Conservation (phyloP, 2,888 invertebrate species). For the Cabera pusaria region DNA sequence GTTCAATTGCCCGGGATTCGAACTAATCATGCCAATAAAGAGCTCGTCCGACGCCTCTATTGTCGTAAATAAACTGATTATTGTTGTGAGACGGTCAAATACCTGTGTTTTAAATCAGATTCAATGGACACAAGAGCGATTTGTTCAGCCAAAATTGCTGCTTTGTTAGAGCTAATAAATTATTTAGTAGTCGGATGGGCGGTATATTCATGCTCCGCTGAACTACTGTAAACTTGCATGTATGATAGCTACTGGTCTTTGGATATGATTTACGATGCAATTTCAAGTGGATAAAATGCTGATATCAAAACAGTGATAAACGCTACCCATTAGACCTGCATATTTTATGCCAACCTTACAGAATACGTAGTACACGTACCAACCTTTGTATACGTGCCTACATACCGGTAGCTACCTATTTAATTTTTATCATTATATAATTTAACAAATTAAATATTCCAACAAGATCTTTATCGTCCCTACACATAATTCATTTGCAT, state of each 20-base stretch:
- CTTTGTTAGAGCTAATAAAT: conserved; percentile 67
- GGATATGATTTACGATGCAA: conserved; percentile 39
- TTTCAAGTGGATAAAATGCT: conserved; percentile 41
- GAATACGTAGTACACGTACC: conserved; percentile 18
- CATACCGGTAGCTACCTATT: too few relatives aligned
- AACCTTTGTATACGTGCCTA: conserved; percentile 23
- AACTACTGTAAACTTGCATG: conserved; percentile 49
- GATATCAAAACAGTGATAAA: conserved; percentile 44
- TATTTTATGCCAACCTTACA: conserved; percentile 31
- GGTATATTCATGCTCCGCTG: conserved; percentile 52
- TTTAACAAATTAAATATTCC: conserved; percentile 40
- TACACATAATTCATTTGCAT: conserved; percentile 42
- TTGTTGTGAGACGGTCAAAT: conserved; percentile 66
- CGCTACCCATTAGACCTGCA: conserved; percentile 40
- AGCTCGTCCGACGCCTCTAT: conserved; percentile 45
- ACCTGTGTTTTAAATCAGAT: conserved; percentile 72
- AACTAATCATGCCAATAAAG: conserved; percentile 60
- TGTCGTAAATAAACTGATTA: conserved; percentile 65
- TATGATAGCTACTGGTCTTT: conserved; percentile 31
- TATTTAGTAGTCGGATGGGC: conserved; percentile 49
- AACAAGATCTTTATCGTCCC: conserved; percentile 40
- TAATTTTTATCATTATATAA: too few relatives aligned
- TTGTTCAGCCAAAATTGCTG: conserved; percentile 57
- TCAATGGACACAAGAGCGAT: conserved; percentile 55
- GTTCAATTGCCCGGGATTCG: conserved; percentile 52